These are phyloP conservation scores for Notothenia coriiceps DNA, from an alignment of 2,113 vertebrate genomes.

Conservation along the genomic window DNA sequence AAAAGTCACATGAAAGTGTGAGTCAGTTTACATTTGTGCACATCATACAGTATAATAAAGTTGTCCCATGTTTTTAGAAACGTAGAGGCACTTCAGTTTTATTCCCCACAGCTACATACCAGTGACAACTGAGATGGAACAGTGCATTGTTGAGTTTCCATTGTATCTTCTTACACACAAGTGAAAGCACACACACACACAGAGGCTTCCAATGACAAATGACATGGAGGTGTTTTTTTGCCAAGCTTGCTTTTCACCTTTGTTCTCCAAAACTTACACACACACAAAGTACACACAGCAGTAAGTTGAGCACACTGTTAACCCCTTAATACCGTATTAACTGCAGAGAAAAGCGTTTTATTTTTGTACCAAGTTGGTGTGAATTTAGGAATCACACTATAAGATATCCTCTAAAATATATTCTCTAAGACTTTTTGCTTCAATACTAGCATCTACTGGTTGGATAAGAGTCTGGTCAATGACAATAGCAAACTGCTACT, in stretches of 20 bases:
- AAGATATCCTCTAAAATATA: background rate
- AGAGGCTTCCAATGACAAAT: conserved; percentile 55
- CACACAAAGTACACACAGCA: conserved; percentile 13
- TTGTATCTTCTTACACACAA: conserved; percentile 68
- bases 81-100: background rate
- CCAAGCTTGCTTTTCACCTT: conserved; percentile 36
- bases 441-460: conserved; percentile 51
- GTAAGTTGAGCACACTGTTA: background rate
- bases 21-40: background rate
- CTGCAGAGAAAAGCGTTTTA: background rate
- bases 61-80: conserved; percentile 12
- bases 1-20: background rate
- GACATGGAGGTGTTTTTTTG: conserved; percentile 32
- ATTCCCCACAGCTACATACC: conserved; percentile 17
- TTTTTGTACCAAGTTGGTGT: background rate
- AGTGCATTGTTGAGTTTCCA: conserved; percentile 61
- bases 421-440: background rate
- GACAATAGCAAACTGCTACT: background rate
- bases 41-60: background rate
- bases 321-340: background rate
- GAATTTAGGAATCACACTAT: background rate
- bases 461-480: background rate
- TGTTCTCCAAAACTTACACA: conserved; percentile 9
- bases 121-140: conserved; percentile 58
- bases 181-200: conserved; percentile 50